phyloP scores from a whole-genome alignment of 1,140 invertebrate species.

The Drosophila repleta region DNA sequence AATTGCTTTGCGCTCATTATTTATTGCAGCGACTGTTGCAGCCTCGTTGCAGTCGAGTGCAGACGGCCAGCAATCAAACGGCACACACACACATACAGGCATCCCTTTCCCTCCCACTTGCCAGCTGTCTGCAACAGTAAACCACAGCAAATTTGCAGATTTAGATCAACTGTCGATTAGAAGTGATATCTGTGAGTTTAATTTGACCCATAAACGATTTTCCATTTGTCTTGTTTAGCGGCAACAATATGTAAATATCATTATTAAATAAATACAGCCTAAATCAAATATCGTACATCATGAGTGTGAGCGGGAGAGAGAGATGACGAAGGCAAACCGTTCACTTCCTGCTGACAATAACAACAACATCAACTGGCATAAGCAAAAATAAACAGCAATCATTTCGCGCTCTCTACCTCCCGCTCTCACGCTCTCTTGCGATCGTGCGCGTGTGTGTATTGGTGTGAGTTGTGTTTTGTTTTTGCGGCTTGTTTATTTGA shows the following conservation, averaged over 20 bases:
- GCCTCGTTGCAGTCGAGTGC: conserved; percentile 58
- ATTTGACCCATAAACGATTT: conserved; percentile 2
- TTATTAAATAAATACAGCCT: conserved; percentile 26
- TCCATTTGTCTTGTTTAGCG: conserved; percentile 21
- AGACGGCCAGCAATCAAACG: conserved; percentile 49
- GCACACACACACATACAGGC: conserved; percentile 7
- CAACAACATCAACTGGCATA: conserved; percentile 16
- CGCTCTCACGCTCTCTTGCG: not conserved
- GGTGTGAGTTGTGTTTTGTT: conserved; percentile 36
- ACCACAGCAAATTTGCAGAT: not conserved
- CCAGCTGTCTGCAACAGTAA: not conserved
- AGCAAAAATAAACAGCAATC: conserved; percentile 40
- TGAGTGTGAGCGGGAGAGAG: not conserved
- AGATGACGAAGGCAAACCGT: conserved; percentile 10
- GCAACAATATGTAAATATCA: conserved; percentile 38
- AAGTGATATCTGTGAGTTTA: not conserved
- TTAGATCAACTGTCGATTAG: not conserved
- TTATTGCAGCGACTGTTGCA: conserved; percentile 63
- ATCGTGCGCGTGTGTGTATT: conserved; percentile 10
- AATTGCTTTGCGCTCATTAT: conserved; percentile 75
- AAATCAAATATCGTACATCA: conserved; percentile 17
- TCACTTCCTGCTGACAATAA: conserved; percentile 33
- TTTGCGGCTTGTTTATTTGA: conserved; percentile 53
- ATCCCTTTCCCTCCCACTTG: conserved; percentile 23
- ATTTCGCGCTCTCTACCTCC: conserved; percentile 7